These are phyloP conservation scores for Drosophila azteca DNA, from an alignment of 1,140 invertebrate genomes.

Conservation along the genomic window DNA sequence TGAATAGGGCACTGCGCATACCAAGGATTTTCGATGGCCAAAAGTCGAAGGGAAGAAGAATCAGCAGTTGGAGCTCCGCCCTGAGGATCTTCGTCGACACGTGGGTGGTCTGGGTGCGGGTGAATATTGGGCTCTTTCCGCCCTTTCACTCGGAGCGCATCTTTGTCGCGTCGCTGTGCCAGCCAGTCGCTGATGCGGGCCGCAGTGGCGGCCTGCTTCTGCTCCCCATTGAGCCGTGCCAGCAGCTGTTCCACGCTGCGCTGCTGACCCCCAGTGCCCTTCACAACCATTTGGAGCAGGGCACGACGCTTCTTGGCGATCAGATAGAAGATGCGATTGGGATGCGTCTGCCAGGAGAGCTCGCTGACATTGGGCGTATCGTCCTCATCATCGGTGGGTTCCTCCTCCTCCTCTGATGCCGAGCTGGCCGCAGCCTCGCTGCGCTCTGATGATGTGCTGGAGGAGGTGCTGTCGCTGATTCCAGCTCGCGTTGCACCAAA, in stretches of 20 bases:
- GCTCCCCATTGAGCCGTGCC: slow-evolving; percentile 50
- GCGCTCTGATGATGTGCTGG: slow-evolving; percentile 29
- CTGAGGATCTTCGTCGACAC: slow-evolving; percentile 75
- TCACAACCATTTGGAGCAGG: slow-evolving; percentile 74
- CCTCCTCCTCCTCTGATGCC: slow-evolving; percentile 34
- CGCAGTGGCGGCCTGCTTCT: slow-evolving; percentile 54
- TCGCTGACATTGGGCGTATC: slow-evolving; percentile 69
- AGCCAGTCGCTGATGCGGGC: slow-evolving; percentile 65
- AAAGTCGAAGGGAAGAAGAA: background rate
- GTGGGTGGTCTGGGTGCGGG: slow-evolving; percentile 77
- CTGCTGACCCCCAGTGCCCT: slow-evolving; percentile 54
- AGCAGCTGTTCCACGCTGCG: slow-evolving; percentile 61
- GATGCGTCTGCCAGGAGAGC: slow-evolving; percentile 66
- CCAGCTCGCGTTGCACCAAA: slow-evolving; percentile 94
- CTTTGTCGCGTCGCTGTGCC: slow-evolving; percentile 73
- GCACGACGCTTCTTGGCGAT: slow-evolving; percentile 80
- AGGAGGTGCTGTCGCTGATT: slow-evolving; percentile 84
- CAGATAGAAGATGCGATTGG: slow-evolving; percentile 80
- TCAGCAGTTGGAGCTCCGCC: background rate
- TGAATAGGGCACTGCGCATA: slow-evolving; percentile 53
- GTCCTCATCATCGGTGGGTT: slow-evolving; percentile 44
- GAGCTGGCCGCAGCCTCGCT: slow-evolving; percentile 30
- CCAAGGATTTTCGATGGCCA: slow-evolving; percentile 18
- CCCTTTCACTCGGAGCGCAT: slow-evolving; percentile 71
- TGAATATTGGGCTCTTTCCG: slow-evolving; percentile 63